Evolutionary conservation across 2,113 vertebrate species (phyloP).

Genomic region (Phalacrocorax aristotelis): DNA sequence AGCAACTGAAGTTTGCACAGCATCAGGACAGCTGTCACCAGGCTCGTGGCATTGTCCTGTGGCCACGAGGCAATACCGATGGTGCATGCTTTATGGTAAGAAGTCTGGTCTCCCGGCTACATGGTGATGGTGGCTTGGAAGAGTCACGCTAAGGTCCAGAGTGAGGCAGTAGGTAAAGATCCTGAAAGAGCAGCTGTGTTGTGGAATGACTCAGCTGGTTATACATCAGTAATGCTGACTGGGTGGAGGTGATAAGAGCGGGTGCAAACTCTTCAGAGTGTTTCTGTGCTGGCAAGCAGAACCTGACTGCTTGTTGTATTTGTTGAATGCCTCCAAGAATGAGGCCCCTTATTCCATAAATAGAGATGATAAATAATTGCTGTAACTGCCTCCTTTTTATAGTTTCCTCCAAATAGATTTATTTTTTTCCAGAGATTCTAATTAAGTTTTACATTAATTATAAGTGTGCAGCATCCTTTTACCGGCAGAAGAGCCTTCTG

Average conservation of each 20-base stretch:
- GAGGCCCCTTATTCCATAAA: not conserved
- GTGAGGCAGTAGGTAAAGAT: not conserved
- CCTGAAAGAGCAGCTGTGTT: not conserved
- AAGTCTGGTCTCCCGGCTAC: accelerated
- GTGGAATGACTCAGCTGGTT: not conserved
- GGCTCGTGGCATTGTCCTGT: not conserved
- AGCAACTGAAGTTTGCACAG: not conserved
- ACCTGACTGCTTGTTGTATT: not conserved
- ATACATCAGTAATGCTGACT: not conserved
- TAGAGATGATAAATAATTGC: conserved; percentile 13
- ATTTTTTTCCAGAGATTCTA: not conserved
- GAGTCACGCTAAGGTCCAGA: accelerated
- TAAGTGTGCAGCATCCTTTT: conserved; percentile 5
- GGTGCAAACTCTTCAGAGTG: not conserved
- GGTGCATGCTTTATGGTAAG: accelerated
- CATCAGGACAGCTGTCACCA: not conserved
- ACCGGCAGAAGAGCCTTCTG: conserved; percentile 20
- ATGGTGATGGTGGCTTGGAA: not conserved
- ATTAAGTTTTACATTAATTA: conserved; percentile 43
- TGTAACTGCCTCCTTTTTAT: conserved; percentile 6
- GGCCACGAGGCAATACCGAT: not conserved
- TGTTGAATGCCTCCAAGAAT: not conserved
- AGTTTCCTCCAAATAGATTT: not conserved
- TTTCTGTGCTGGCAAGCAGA: not conserved
- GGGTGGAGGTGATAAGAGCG: not conserved